Evolutionary conservation across 53 echinoderm and acorn worm species (phyloP), one percentile per base, ranked within the genome.

Genomic region (Temnopleurus reevesii): DNA sequence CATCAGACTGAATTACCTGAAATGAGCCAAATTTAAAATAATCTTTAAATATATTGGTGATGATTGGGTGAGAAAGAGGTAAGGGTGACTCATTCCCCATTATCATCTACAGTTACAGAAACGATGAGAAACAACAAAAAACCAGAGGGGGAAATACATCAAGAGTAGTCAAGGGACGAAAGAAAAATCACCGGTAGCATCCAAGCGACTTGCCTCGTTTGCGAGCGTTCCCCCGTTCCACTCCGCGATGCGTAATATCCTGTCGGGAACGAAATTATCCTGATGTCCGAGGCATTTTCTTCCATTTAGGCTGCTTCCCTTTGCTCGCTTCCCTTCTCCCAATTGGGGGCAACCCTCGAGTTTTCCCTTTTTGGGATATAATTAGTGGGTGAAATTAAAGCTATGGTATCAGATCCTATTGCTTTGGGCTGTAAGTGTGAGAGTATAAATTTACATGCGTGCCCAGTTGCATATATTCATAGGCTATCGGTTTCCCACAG

Each of bases 211-310:
- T 71, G 36, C 71, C 71, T 71, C 71, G 41, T 71, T 71, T 43
- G 71, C 71, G 71, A 71, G 27, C 71, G 71, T 41, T 71, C 71
- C 71, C 71, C 83, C 12, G 56, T 85, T 45, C 86, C 86, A 85
- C 86, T 85, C 43, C 12, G 58, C 30, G 86, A 85, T 85, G 86
- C 46, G 86, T 60, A 85, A 85, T 60, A 59, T 85, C 86, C 86
- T 85, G 86, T 61, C 61, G 34, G 38, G 59, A 61, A 85, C 60
- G 86, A 85, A 85, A 60, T 85, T 43, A 85, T 12, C 59, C 27
- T 26, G 45, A 59, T 60, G 59, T 59, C 53, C 86, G 23, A 46
- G 61, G 41, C 79, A 27, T 28, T 79, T 79, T 47, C 79, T 79
- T 47, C 79, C 79, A 79, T 49, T 79, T 79, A 79, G 29, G 79